phyloP scores from a whole-genome alignment of 2,797 vertebrate genomes.

The Sebastes elongatus region DNA sequence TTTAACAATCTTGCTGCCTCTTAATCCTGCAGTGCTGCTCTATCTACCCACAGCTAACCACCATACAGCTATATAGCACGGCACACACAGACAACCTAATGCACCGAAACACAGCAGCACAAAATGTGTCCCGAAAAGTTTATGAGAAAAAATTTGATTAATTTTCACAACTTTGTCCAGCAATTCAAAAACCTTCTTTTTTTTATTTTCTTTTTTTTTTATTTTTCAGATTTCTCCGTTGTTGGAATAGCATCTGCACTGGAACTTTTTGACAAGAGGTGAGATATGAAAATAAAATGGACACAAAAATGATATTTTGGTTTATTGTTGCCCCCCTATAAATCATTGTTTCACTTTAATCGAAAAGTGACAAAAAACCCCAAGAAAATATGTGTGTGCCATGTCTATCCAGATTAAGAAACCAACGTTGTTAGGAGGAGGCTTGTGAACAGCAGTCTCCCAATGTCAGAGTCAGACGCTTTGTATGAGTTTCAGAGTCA shows the following conservation, averaged over 20 bases:
- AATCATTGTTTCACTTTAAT: slow-evolving; percentile 25
- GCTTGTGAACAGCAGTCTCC: not conserved
- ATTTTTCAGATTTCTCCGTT: slow-evolving; percentile 56
- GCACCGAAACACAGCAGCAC: slow-evolving; percentile 71
- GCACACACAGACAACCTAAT: slow-evolving; percentile 71
- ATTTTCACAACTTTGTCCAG: slow-evolving; percentile 72
- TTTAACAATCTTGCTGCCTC: slow-evolving; percentile 99
- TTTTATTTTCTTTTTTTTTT: slow-evolving; percentile 24
- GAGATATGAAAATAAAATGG: slow-evolving; percentile 28
- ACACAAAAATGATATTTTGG: not conserved
- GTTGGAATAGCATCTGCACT: slow-evolving; percentile 59
- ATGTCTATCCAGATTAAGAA: slow-evolving; percentile 1
- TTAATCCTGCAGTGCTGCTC: slow-evolving; percentile 97
- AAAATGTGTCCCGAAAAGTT: slow-evolving; percentile 69
- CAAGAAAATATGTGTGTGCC: not conserved
- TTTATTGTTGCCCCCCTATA: slow-evolving; percentile 16
- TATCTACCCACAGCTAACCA: slow-evolving; percentile 81
- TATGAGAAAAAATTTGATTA: slow-evolving; percentile 61
- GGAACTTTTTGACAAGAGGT: slow-evolving; percentile 57
- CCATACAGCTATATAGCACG: slow-evolving; percentile 44
- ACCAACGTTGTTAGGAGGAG: not conserved
- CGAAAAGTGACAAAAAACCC: not conserved
- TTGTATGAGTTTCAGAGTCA: not conserved
- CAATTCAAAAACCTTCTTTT: slow-evolving; percentile 39
- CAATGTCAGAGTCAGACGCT: not conserved